Evolutionary conservation across 2,113 vertebrate genomes (phyloP).

Genomic region (Otolemur garnettii): DNA sequence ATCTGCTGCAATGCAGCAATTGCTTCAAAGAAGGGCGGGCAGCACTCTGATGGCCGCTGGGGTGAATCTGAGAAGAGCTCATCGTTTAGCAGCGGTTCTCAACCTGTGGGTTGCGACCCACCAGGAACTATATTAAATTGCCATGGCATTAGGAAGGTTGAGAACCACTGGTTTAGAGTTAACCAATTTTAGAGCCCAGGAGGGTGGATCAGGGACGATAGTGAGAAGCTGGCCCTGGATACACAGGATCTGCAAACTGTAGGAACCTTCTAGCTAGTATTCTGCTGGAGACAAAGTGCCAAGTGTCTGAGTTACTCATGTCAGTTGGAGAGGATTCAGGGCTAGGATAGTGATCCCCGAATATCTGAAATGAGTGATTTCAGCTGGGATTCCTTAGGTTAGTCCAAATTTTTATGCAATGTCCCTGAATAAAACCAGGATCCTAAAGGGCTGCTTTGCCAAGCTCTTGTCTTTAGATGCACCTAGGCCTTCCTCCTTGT

Average conservation of each 20-base stretch:
- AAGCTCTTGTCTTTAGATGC: not conserved
- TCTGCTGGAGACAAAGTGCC: not conserved
- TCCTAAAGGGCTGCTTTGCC: not conserved
- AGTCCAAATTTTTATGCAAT: not conserved
- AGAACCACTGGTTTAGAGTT: not conserved
- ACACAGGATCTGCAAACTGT: not conserved
- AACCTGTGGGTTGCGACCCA: too few relatives aligned
- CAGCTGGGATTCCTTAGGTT: slow-evolving; percentile 3
- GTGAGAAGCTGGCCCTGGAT: not conserved
- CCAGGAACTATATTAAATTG: too few relatives aligned
- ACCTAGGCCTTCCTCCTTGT: not conserved
- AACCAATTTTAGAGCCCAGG: not conserved
- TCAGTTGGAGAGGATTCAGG: slow-evolving; percentile 1
- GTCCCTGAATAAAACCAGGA: not conserved
- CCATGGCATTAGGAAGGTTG: too few relatives aligned
- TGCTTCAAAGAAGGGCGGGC: slow-evolving; percentile 46
- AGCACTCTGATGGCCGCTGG: slow-evolving; percentile 20
- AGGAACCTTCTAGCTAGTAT: not conserved
- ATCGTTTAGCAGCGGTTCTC: too few relatives aligned
- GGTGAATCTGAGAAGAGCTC: slow-evolving; percentile 44
- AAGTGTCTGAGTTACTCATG: not conserved
- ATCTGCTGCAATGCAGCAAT: slow-evolving; percentile 64
- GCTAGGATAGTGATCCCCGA: not conserved
- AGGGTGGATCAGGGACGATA: not conserved
- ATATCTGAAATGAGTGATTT: slow-evolving; percentile 29